A percentile compares a stretch with the other conserved stretches of the same genome.
Conservation (phyloP, 1,140 invertebrate genomes). For the Conopomorpha cramerella region DNA sequence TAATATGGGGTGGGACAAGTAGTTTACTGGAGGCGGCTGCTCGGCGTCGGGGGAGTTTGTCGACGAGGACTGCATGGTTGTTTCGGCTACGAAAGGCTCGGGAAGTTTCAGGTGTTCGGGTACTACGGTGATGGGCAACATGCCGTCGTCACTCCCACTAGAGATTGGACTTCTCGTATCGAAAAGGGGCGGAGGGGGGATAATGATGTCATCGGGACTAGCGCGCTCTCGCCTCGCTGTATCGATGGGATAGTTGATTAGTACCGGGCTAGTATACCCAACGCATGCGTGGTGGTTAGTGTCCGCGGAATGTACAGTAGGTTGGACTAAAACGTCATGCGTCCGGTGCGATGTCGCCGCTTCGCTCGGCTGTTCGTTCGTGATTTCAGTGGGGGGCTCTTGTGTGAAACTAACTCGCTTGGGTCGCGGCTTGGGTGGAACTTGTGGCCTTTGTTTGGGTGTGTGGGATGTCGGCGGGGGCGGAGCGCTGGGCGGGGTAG, state of each 20-base stretch:
- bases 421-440: constrained; percentile 43
- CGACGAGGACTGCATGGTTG: constrained; percentile 43
- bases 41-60: constrained; percentile 39
- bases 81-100: constrained; percentile 32
- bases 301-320: constrained; percentile 6
- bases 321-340: background rate
- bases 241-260: too few relatives aligned
- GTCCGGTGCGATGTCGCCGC: background rate
- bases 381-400: constrained; percentile 23
- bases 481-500: constrained; percentile 18
- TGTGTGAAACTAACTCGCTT: constrained; percentile 54
- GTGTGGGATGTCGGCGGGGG: constrained; percentile 35
- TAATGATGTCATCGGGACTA: constrained; percentile 38
- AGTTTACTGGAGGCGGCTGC: constrained; percentile 45
- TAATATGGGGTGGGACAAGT: constrained; percentile 25
- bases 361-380: constrained; percentile 9
- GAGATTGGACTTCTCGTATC: too few relatives aligned
- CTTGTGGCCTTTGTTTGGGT: constrained; percentile 42
- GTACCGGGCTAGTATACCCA: constrained; percentile 25
- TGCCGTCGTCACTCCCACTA: constrained; percentile 34
- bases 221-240: constrained; percentile 14
- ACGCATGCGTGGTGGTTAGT: constrained; percentile 55
- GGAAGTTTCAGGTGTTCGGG: constrained; percentile 41
- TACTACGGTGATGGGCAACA: constrained; percentile 32
- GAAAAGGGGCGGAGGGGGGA: constrained; percentile 48